These are phyloP conservation scores for Neolamprologus kungweensis DNA, from an alignment of 2,113 vertebrate genomes.

Conservation along the genomic window DNA sequence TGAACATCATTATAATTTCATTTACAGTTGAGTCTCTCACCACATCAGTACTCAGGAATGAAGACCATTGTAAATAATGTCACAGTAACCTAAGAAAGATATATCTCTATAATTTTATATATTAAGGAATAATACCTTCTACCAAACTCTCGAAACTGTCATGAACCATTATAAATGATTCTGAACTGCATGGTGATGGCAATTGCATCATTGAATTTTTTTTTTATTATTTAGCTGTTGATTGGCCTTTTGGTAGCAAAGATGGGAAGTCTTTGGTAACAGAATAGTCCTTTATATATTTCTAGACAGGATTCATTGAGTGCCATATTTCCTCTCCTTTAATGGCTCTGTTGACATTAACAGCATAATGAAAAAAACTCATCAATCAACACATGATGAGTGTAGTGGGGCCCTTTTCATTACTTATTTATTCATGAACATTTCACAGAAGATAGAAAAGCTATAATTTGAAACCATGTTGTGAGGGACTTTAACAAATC, in stretches of 20 bases:
- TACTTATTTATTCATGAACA: background rate
- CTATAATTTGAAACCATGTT: background rate
- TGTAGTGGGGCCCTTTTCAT: background rate
- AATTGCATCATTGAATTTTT: background rate
- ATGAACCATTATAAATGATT: background rate
- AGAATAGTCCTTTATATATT: background rate
- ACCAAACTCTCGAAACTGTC: background rate
- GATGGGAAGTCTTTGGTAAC: background rate
- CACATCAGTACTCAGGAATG: background rate
- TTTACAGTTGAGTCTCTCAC: background rate
- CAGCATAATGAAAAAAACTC: background rate
- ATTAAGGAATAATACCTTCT: background rate
- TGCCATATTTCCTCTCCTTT: background rate
- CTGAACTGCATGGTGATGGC: background rate
- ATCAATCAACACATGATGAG: background rate
- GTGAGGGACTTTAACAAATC: background rate
- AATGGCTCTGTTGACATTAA: background rate
- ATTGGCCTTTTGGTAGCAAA: background rate
- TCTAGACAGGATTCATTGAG: background rate
- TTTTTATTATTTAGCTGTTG: background rate
- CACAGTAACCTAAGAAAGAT: background rate
- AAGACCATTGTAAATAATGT: background rate
- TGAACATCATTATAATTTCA: background rate
- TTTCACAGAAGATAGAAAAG: background rate
- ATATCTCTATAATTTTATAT: background rate